Conservation (phyloP, 2,113 vertebrate genomes). For the Hydropotes inermis region DNA sequence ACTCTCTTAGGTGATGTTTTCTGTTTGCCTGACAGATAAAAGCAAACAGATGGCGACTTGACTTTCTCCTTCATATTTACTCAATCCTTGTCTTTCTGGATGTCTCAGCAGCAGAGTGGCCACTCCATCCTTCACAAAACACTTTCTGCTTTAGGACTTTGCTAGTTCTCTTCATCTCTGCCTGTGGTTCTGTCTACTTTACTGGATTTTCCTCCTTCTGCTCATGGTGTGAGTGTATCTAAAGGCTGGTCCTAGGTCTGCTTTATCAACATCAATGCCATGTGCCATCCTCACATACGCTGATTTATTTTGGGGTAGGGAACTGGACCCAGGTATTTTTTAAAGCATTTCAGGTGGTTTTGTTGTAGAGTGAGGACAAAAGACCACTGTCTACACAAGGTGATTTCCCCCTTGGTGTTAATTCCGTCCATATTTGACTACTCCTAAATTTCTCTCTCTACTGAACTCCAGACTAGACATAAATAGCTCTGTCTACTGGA, state of each 20-base stretch:
- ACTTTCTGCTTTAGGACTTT: neutral
- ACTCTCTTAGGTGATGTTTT: neutral
- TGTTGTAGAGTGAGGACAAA: neutral
- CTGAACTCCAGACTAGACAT: neutral
- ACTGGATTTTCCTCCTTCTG: neutral
- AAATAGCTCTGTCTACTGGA: neutral
- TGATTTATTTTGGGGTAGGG: neutral
- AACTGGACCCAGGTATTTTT: neutral
- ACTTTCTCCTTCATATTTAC: neutral
- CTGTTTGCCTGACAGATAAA: neutral
- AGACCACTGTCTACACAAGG: neutral
- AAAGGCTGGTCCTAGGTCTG: neutral
- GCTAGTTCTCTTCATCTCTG: neutral
- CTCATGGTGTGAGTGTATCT: neutral
- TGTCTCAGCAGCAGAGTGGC: neutral
- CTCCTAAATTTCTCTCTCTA: neutral
- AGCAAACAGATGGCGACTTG: neutral
- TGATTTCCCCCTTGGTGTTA: neutral
- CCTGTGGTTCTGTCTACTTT: neutral
- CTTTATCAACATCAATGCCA: neutral
- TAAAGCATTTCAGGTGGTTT: neutral
- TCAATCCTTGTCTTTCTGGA: neutral
- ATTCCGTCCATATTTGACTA: neutral
- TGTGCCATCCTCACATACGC: neutral
- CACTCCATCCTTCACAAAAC: neutral